Evolutionary conservation across 64 coral and sea anemone genomes (phyloP).

Genomic region (Pocillopora verrucosa): DNA sequence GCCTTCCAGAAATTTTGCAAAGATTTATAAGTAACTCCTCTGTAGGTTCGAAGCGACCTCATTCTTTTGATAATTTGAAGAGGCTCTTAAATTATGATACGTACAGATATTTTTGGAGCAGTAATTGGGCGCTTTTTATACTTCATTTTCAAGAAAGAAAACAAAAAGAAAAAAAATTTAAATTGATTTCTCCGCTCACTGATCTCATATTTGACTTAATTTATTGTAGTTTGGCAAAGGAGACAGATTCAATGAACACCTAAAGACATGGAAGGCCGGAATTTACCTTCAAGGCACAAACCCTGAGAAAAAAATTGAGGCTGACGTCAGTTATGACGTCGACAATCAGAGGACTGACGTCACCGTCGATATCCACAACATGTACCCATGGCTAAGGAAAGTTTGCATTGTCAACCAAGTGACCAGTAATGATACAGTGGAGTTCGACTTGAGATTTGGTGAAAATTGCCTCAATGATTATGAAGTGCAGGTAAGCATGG

Average conservation of each 20-base stretch:
- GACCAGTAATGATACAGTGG: background rate
- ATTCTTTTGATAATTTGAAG: too few relatives aligned
- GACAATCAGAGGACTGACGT: background rate
- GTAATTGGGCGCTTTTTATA: too few relatives aligned
- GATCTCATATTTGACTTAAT: background rate
- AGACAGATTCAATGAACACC: background rate
- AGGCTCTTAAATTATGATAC: too few relatives aligned
- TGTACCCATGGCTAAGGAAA: slow-evolving; percentile 13
- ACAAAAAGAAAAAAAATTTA: too few relatives aligned
- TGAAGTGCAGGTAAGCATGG: background rate
- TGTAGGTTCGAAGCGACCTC: too few relatives aligned
- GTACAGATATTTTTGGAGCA: too few relatives aligned
- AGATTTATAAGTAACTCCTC: too few relatives aligned
- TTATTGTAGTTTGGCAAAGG: slow-evolving; percentile 15
- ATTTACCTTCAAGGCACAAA: slow-evolving; percentile 14
- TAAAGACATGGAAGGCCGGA: slow-evolving; percentile 22
- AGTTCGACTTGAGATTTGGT: slow-evolving; percentile 4
- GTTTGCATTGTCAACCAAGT: slow-evolving; percentile 20
- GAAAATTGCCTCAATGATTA: background rate
- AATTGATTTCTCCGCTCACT: background rate
- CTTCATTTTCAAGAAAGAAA: too few relatives aligned
- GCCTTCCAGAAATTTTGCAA: too few relatives aligned
- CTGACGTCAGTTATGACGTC: background rate
- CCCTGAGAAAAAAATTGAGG: slow-evolving; percentile 26
- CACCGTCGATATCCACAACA: slow-evolving; percentile 8